Percentiles rank a stretch among this genome's conserved stretches.
Evolutionary conservation across 2,888 invertebrate genomes (phyloP).

Genomic region (Pseudococcus jackbeardsleyi): DNA sequence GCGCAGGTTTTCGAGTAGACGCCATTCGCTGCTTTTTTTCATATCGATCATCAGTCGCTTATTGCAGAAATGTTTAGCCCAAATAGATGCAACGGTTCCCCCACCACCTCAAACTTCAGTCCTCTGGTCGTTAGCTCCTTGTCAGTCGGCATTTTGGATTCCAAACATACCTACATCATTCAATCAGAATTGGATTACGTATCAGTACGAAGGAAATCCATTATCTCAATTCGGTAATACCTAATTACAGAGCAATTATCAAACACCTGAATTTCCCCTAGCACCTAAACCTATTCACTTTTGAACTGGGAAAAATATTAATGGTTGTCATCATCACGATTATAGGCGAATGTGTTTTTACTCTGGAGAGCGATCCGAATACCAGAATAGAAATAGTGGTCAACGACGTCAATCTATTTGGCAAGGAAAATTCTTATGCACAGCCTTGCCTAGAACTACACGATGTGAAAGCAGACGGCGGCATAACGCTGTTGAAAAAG

Average conservation of each 20-base stretch:
- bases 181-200: conserved; percentile 60
- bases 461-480: conserved; percentile 57
- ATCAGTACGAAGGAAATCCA: conserved; percentile 61
- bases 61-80: background rate
- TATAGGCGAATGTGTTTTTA: conserved; percentile 57
- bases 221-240: conserved; percentile 57
- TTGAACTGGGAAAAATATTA: no score
- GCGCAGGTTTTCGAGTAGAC: background rate
- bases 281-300: no score
- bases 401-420: conserved; percentile 46
- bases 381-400: conserved; percentile 54
- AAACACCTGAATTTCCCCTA: no score
- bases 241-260: background rate
- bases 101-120: background rate
- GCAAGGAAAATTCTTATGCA: background rate
- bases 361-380: conserved; percentile 58
- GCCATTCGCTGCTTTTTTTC: background rate
- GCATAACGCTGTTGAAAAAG: conserved; percentile 52
- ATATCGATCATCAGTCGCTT: background rate
- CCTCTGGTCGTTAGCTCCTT: conserved; percentile 51
- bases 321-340: background rate
- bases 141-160: conserved; percentile 58
- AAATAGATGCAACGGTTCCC: background rate
- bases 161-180: conserved; percentile 44
- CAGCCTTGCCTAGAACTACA: conserved; percentile 53